Evolutionary conservation across 1,140 invertebrate genomes (phyloP).

Genomic region (Anoplophora glabripennis): DNA sequence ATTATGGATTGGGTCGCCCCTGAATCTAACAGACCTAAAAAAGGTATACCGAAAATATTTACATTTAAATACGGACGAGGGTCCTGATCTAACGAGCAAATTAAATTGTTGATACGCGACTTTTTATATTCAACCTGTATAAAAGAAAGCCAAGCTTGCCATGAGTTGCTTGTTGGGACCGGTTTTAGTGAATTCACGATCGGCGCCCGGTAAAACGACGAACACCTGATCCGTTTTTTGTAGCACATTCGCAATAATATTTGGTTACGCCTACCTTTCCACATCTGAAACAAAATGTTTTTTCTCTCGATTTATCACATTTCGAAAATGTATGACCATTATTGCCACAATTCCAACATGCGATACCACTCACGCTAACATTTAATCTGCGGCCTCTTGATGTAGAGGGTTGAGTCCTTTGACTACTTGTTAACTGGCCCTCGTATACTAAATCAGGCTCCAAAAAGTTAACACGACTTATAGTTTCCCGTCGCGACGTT

Average conservation of each 20-base stretch:
- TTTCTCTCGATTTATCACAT: background rate
- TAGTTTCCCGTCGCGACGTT: too few relatives aligned
- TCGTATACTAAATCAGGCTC: constrained; percentile 14
- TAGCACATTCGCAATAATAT: background rate
- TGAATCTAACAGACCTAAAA: constrained; percentile 4
- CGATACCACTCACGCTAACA: background rate
- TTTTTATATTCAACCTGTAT: background rate
- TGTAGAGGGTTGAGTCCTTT: too few relatives aligned
- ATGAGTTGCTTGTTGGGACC: too few relatives aligned
- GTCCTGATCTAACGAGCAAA: background rate
- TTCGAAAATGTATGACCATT: background rate
- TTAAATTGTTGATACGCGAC: background rate
- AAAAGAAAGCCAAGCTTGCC: too few relatives aligned
- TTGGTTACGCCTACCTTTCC: background rate
- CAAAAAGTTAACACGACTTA: constrained; percentile 1
- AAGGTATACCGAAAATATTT: constrained; percentile 1
- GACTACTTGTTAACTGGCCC: too few relatives aligned
- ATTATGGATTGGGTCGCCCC: constrained; percentile 5
- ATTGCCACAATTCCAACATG: constrained; percentile 6
- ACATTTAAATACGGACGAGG: constrained; percentile 9
- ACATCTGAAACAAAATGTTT: background rate
- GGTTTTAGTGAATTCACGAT: background rate
- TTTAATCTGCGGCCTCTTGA: background rate
- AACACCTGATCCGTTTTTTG: background rate
- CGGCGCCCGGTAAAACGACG: background rate